phyloP scores from a whole-genome alignment of 2,113 vertebrate species.

The Montifringilla adamsi region DNA sequence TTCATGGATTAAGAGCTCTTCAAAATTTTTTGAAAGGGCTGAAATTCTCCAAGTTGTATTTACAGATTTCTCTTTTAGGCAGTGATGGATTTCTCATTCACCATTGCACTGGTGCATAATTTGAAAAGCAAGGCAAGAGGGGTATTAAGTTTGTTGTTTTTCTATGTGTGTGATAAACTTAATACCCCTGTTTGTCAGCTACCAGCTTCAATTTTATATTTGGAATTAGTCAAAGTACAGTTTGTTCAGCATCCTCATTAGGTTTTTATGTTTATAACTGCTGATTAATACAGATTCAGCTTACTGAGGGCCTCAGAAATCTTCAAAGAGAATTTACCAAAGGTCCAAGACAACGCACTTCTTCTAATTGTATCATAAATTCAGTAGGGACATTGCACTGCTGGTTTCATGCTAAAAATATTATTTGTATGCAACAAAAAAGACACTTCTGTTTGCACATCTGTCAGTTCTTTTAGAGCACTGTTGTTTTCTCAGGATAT shows the following conservation, averaged over 20 bases:
- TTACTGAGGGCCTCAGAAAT: not conserved
- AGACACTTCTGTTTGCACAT: not conserved
- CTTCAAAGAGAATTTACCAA: constrained; percentile 10
- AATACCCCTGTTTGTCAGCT: not conserved
- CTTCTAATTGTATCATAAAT: constrained; percentile 19
- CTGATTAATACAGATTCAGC: constrained; percentile 3
- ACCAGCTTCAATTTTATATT: not conserved
- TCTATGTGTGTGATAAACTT: not conserved
- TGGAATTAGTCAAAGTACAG: not conserved
- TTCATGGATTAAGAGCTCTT: not conserved
- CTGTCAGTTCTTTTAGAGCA: not conserved
- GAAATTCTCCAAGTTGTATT: not conserved
- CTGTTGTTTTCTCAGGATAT: not conserved
- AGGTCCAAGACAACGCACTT: not conserved
- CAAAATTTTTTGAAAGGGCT: not conserved
- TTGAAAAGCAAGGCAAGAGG: not conserved
- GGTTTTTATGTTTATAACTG: not conserved
- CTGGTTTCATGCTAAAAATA: constrained; percentile 14
- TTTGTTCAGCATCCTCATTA: not conserved
- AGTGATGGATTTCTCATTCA: not conserved
- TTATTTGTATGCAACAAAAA: not conserved
- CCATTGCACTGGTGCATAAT: not conserved
- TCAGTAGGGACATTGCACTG: not conserved
- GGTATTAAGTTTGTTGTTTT: not conserved
- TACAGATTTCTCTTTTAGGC: not conserved